Evolutionary conservation across 2,888 invertebrate genomes (phyloP).

Genomic region (Zeuzera pyrina): DNA sequence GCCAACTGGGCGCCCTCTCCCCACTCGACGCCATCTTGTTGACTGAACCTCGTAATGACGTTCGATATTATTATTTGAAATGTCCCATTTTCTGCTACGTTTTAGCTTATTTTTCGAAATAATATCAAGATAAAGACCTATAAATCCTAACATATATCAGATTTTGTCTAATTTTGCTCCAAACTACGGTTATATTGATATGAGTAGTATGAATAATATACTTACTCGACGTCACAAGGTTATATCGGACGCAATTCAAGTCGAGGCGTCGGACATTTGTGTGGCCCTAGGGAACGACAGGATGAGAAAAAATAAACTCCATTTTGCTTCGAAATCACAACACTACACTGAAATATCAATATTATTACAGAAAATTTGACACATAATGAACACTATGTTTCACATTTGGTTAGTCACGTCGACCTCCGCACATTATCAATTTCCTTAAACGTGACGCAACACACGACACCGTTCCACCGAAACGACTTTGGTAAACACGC

Average conservation of each 20-base stretch:
- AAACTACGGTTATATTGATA: slow-evolving; percentile 6
- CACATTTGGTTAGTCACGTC: slow-evolving; percentile 67
- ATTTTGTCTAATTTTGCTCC: neutral
- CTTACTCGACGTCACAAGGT: slow-evolving; percentile 66
- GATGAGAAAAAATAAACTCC: slow-evolving; percentile 51
- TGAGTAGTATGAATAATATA: slow-evolving; percentile 48
- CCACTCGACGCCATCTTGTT: slow-evolving; percentile 71
- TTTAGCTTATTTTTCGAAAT: neutral
- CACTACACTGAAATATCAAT: slow-evolving; percentile 36
- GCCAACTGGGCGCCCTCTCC: slow-evolving; percentile 72
- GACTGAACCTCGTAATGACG: slow-evolving; percentile 63
- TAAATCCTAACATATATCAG: neutral
- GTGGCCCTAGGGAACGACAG: slow-evolving; percentile 62
- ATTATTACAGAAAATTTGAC: slow-evolving; percentile 31
- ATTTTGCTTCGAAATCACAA: slow-evolving; percentile 42
- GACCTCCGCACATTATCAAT: slow-evolving; percentile 71
- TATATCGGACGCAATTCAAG: slow-evolving; percentile 60
- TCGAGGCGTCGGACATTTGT: slow-evolving; percentile 64
- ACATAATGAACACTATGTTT: slow-evolving; percentile 48
- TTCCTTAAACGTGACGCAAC: slow-evolving; percentile 72
- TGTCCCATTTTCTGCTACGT: neutral
- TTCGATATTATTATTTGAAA: slow-evolving; percentile 59
- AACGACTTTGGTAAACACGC: slow-evolving; percentile 74
- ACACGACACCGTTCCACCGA: slow-evolving; percentile 72
- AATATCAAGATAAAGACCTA: neutral